These are phyloP conservation scores for Burhinus oedicnemus DNA, from an alignment of 2,113 vertebrate species.

Conservation along the genomic window DNA sequence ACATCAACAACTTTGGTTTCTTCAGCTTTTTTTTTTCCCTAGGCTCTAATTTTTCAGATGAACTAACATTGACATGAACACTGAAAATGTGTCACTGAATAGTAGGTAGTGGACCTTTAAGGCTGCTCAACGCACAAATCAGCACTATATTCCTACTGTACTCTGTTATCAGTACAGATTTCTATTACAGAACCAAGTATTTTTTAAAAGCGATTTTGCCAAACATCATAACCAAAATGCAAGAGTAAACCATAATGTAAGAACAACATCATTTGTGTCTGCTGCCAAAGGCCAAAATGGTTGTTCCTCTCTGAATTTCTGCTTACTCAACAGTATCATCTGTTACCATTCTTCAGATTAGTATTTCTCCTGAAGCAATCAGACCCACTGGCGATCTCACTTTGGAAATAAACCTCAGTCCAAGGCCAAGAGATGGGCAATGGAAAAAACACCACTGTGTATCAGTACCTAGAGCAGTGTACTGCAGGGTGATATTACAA, in stretches of 20 bases:
- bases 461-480: neutral
- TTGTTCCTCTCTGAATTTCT: neutral
- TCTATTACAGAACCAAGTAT: neutral
- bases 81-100: neutral
- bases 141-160: neutral
- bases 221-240: neutral
- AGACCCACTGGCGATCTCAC: neutral
- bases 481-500: neutral
- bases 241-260: neutral
- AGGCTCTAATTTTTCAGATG: neutral
- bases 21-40: neutral
- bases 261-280: neutral
- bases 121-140: neutral
- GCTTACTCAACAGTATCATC: neutral
- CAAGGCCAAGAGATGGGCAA: neutral
- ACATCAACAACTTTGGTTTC: rapidly evolving
- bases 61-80: neutral
- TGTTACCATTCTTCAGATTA: neutral
- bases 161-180: neutral
- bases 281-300: neutral
- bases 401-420: neutral
- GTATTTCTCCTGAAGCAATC: neutral
- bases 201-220: neutral
- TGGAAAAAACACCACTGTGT: neutral
- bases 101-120: neutral